Evolutionary conservation across 2,888 invertebrate species (phyloP), one percentile per base, ranked within the genome.

Genomic region (Caenorhabditis sp.): DNA sequence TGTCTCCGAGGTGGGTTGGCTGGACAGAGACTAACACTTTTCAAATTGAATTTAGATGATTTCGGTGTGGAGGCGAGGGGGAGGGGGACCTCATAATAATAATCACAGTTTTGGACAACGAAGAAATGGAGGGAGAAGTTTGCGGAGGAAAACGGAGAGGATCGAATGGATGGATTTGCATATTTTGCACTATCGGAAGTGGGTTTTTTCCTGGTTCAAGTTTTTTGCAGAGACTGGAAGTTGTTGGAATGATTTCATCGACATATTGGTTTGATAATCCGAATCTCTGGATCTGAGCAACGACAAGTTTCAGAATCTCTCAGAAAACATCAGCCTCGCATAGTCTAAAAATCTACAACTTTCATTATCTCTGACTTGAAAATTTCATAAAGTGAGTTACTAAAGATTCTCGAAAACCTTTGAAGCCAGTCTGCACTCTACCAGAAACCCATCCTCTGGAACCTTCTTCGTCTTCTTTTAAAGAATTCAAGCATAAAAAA

Each of bases 31-130:
- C 56, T 31, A 70, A 72, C 58, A 68, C 76, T 72, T 82, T 72
- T 64, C 56, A 58, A 79, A 79, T 79, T 63, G 79, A 79, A 72
- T 79, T 82, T 76, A 59, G 72, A 77, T 66, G 76, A 63, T 59
- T 51, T 56, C 51, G 10, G 81, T 56, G 47, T 49, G 61, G 49
- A 26, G 51, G 28, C 26, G 24, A 22, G 19, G 31, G 51, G 58
- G 35, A 49, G 19, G 26, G 5, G 22, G 54, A 5, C 22, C 47
- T 73, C 31, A 70, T 49, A 64, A 47, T 70, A 72, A 72, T 66
- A 75, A 49, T 56, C 54, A 54, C 54, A 41, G 24, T 26, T 22
- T 35, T 41, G 28, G 56, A 41, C 14, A 63, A 41, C 19, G 41
- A 51, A 73, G 56, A 56, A 26, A 64, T 16, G 28, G 22, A 47